These are phyloP conservation scores for Gymnocypris eckloni DNA, from an alignment of 2,797 vertebrate species.

Conservation along the genomic window DNA sequence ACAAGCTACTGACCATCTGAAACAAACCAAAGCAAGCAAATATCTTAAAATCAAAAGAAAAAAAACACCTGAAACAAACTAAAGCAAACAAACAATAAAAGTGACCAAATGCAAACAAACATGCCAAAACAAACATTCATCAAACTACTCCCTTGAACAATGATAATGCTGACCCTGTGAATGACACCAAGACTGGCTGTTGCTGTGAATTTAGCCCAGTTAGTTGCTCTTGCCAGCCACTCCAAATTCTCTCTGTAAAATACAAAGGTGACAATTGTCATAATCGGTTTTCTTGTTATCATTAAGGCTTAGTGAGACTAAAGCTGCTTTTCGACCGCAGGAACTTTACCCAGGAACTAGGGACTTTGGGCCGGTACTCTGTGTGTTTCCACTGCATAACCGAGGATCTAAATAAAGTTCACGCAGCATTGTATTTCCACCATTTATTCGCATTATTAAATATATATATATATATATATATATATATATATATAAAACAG, in stretches of 20 bases:
- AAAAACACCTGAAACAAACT: not conserved
- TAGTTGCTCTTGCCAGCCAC: conserved; percentile 98
- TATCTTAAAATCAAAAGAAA: not conserved
- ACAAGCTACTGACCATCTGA: too few relatives aligned
- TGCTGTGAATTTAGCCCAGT: conserved; percentile 99
- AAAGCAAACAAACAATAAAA: not conserved
- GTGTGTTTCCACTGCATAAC: too few relatives aligned
- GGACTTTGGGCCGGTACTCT: too few relatives aligned
- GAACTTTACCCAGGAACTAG: too few relatives aligned
- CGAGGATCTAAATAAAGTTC: too few relatives aligned
- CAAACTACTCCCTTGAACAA: too few relatives aligned
- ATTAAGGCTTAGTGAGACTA: not conserved
- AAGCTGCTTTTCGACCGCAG: too few relatives aligned
- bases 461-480: too few relatives aligned
- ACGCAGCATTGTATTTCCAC: too few relatives aligned
- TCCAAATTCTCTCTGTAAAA: conserved; percentile 94
- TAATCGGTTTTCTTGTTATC: not conserved
- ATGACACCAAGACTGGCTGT: conserved; percentile 99
- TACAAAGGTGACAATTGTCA: not conserved
- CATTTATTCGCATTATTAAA: too few relatives aligned
- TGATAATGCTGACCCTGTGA: conserved; percentile 85
- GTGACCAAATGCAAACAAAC: not conserved
- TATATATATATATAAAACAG: too few relatives aligned
- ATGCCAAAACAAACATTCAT: not conserved
- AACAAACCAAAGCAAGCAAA: not conserved